phyloP scores from a whole-genome alignment of 2,888 invertebrate species.

The Dysmachus trigonus region DNA sequence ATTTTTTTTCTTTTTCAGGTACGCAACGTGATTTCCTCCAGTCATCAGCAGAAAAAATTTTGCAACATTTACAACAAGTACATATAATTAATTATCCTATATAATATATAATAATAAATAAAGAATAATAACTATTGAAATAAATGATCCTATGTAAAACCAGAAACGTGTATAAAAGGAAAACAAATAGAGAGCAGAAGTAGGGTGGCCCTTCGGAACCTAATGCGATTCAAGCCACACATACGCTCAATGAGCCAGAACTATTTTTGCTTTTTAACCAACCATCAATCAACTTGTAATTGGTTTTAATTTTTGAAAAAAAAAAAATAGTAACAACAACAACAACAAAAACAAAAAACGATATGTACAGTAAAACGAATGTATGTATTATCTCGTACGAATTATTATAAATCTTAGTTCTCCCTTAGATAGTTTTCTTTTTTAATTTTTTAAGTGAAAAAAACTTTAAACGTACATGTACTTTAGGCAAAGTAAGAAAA shows the following conservation, averaged over 20 bases:
- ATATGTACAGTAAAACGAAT: neutral
- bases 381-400: neutral
- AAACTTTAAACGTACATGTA: neutral
- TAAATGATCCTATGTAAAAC: slow-evolving; percentile 30
- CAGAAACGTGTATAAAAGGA: slow-evolving; percentile 2
- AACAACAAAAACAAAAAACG: too few species aligned
- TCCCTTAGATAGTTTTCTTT: neutral
- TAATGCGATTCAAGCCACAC: neutral
- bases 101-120: slow-evolving; percentile 30
- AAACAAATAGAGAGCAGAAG: neutral
- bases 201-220: neutral
- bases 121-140: slow-evolving; percentile 13
- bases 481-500: neutral
- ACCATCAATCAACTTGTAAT: neutral
- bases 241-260: neutral
- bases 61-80: slow-evolving; percentile 27
- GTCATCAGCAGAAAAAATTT: slow-evolving; percentile 13
- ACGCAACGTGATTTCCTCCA: slow-evolving; percentile 63
- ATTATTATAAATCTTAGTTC: neutral
- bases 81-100: slow-evolving; percentile 35
- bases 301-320: slow-evolving; percentile 8
- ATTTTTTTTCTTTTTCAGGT: slow-evolving; percentile 53
- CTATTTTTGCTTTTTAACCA: slow-evolving; percentile 8
- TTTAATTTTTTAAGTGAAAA: neutral
- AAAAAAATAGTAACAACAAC: slow-evolving; percentile 4